Evolutionary conservation across 92 coral and sea anemone genomes (phyloP).

Genomic region (Actinostola sp.): DNA sequence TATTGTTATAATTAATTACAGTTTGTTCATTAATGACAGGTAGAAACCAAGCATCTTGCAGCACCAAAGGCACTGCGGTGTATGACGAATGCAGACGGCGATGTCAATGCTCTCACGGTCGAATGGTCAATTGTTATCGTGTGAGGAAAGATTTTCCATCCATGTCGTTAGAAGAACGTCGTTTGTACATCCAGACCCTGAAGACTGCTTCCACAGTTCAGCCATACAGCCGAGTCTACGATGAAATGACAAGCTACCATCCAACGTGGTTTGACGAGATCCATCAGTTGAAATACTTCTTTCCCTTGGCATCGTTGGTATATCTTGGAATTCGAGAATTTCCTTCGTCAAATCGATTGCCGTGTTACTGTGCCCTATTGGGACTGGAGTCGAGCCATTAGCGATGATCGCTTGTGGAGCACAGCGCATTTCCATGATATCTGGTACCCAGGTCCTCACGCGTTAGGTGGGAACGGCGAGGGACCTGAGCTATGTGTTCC

Average conservation of each 20-base stretch:
- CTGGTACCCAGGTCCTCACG: conserved; percentile 78
- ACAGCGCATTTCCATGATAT: conserved; percentile 39
- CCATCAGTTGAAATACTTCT: conserved; percentile 68
- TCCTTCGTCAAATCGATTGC: conserved; percentile 73
- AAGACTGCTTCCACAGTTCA: conserved; percentile 46
- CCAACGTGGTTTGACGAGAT: conserved; percentile 49
- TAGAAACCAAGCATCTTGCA: conserved; percentile 1
- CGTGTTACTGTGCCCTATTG: conserved; percentile 91
- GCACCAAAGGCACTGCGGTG: conserved; percentile 32
- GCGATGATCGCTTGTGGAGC: conserved; percentile 43
- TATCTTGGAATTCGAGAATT: conserved; percentile 74
- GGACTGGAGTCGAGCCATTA: conserved; percentile 79
- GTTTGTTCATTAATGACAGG: neutral
- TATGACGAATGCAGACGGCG: conserved; percentile 77
- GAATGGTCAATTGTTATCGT: conserved; percentile 61
- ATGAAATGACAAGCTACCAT: conserved; percentile 45
- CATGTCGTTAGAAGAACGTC: conserved; percentile 68
- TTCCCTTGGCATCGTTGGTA: conserved; percentile 96
- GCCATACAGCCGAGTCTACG: conserved; percentile 57
- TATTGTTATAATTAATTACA: neutral
- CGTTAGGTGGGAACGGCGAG: conserved; percentile 81
- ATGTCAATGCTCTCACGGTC: conserved; percentile 66
- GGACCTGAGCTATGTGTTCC: conserved; percentile 50
- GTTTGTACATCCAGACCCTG: conserved; percentile 52
- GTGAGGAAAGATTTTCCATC: conserved; percentile 74